A percentile compares a stretch with the other conserved stretches of the same genome.
Evolutionary conservation across 2,797 vertebrate genomes (phyloP).

Genomic region (Peromyscus melanophrys): DNA sequence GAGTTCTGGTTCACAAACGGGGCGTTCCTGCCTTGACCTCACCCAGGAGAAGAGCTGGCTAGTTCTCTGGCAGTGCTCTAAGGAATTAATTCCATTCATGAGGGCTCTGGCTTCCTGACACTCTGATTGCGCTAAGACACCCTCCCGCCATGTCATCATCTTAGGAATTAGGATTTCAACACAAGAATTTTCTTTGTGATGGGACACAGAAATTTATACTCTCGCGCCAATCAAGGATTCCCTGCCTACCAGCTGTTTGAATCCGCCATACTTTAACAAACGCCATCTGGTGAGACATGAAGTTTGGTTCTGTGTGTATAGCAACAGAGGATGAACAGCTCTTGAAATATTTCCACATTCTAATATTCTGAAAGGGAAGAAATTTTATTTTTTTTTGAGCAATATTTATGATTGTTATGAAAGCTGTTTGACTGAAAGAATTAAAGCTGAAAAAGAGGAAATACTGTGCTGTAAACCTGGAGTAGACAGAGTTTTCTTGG

Average conservation of each 20-base stretch:
- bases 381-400: constrained; percentile 23
- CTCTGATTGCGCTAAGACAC: not conserved
- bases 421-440: not conserved
- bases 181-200: not conserved
- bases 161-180: not conserved
- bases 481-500: not conserved
- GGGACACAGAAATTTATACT: not conserved
- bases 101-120: too few relatives aligned
- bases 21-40: not conserved
- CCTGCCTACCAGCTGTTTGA: not conserved
- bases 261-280: not conserved
- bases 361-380: constrained; percentile 49
- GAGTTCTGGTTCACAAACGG: not conserved
- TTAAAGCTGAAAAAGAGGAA: constrained; percentile 57
- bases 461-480: not conserved
- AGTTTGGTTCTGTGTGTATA: not conserved
- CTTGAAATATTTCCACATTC: not conserved
- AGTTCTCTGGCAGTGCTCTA: not conserved
- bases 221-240: not conserved
- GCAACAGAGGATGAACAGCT: not conserved
- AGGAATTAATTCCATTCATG: not conserved
- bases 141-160: not conserved
- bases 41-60: not conserved
- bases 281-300: not conserved
- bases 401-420: constrained; percentile 12